phyloP scores from a whole-genome alignment of 2,888 invertebrate genomes.

The Andrena bicolor region DNA sequence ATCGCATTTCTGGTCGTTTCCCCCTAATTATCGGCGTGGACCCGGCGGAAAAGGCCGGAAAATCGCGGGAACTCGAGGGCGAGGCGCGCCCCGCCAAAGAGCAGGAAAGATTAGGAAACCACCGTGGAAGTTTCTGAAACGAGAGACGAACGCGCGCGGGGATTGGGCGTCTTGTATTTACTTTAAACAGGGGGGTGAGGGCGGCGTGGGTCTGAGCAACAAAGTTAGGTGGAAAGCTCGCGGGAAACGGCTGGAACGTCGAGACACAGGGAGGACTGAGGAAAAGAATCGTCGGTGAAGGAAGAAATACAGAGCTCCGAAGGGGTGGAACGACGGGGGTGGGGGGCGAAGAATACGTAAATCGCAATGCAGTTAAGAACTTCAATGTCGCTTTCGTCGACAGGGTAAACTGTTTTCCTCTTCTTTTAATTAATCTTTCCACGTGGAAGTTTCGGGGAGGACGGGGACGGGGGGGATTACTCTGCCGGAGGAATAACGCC shows the following conservation, averaged over 20 bases:
- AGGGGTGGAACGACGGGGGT: background rate
- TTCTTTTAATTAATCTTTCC: conserved; percentile 45
- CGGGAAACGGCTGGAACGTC: background rate
- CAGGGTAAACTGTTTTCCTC: conserved; percentile 26
- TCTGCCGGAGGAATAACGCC: background rate
- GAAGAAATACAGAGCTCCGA: background rate
- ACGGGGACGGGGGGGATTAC: background rate
- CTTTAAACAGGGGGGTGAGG: background rate
- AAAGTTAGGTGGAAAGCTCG: conserved; percentile 14
- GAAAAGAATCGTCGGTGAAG: conserved; percentile 2
- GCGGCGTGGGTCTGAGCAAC: background rate
- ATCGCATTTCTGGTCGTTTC: conserved; percentile 8
- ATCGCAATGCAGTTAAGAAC: conserved; percentile 31
- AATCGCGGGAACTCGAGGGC: background rate
- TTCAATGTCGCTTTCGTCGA: conserved; percentile 33
- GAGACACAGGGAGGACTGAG: background rate
- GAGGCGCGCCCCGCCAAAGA: background rate
- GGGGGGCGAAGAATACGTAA: conserved; percentile 10
- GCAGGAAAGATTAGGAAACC: conserved; percentile 23
- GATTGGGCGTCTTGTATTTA: background rate
- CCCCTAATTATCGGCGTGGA: conserved; percentile 26
- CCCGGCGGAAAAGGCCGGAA: background rate
- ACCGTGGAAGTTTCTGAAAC: conserved; percentile 11
- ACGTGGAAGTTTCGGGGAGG: conserved; percentile 8
- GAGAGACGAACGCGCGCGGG: background rate